Evolutionary conservation across 2,797 vertebrate species (phyloP).

Genomic region (Simalia tracyae): DNA sequence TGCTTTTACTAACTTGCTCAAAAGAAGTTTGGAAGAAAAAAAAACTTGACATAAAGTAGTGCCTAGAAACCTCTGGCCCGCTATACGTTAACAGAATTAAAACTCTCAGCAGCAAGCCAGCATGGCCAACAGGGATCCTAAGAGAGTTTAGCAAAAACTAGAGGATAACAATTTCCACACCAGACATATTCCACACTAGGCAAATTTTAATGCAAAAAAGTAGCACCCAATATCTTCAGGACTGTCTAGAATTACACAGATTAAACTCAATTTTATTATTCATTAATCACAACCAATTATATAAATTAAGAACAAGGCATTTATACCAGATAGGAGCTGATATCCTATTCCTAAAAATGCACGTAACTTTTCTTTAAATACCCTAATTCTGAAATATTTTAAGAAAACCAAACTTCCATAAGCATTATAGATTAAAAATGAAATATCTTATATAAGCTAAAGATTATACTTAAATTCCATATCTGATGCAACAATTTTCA

Average conservation of each 20-base stretch:
- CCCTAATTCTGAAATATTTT: neutral
- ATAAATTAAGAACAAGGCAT: neutral
- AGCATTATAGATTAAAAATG: neutral
- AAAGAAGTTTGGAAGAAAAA: neutral
- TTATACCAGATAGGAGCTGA: neutral
- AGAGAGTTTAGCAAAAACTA: neutral
- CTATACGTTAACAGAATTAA: neutral
- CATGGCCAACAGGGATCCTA: neutral
- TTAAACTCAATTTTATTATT: neutral
- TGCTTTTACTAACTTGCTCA: neutral
- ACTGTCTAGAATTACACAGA: no score
- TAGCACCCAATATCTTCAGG: no score
- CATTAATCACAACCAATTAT: neutral
- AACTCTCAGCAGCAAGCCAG: neutral
- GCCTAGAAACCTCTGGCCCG: neutral
- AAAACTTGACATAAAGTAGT: neutral
- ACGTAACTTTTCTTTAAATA: neutral
- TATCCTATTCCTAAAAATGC: neutral
- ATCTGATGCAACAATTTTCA: neutral
- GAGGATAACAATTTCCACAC: neutral
- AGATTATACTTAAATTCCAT: neutral
- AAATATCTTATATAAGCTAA: neutral
- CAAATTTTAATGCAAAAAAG: neutral
- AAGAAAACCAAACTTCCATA: neutral
- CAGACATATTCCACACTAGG: neutral